Percentiles rank a stretch among this genome's conserved stretches.
Evolutionary conservation across 2,888 invertebrate species (phyloP).

Genomic region (Andrena hattorfiana): DNA sequence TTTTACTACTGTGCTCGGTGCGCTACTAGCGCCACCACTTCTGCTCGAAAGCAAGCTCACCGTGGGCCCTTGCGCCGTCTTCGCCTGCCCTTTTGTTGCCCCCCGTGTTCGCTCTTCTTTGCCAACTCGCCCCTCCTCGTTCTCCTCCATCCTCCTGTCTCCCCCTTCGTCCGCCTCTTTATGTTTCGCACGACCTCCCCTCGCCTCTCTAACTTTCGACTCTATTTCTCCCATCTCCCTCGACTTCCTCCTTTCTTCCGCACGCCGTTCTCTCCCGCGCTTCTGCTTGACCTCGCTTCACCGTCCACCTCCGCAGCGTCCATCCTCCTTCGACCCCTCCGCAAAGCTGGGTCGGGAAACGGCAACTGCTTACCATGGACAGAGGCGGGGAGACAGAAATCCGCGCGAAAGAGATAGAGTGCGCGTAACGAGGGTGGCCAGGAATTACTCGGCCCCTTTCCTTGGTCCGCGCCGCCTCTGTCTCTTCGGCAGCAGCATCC

Average conservation of each 20-base stretch:
- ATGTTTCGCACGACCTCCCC: conserved; percentile 21
- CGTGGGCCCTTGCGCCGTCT: conserved; percentile 28
- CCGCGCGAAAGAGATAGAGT: conserved; percentile 9
- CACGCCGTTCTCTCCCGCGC: conserved; percentile 28
- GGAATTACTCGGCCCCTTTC: conserved; percentile 37
- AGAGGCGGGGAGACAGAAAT: conserved; percentile 7
- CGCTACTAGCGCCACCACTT: conserved; percentile 1
- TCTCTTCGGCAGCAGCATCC: conserved; percentile 61
- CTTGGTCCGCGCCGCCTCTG: neutral
- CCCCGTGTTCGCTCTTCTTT: conserved; percentile 24
- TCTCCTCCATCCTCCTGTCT: neutral
- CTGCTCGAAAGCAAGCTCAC: neutral
- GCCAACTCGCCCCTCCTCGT: neutral
- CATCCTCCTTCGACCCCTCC: conserved; percentile 17
- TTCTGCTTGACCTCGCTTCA: conserved; percentile 53
- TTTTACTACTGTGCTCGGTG: neutral
- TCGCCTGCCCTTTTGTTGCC: conserved; percentile 31
- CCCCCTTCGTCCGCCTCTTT: conserved; percentile 29
- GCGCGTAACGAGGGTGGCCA: conserved; percentile 62
- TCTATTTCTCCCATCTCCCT: conserved; percentile 21
- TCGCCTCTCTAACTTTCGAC: conserved; percentile 11
- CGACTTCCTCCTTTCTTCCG: conserved; percentile 51
- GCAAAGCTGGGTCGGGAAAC: conserved; percentile 45
- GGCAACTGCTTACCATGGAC: conserved; percentile 29
- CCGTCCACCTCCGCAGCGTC: neutral